These are phyloP conservation scores for Eumaeus atala DNA, from an alignment of 1,140 invertebrate species.

Conservation along the genomic window DNA sequence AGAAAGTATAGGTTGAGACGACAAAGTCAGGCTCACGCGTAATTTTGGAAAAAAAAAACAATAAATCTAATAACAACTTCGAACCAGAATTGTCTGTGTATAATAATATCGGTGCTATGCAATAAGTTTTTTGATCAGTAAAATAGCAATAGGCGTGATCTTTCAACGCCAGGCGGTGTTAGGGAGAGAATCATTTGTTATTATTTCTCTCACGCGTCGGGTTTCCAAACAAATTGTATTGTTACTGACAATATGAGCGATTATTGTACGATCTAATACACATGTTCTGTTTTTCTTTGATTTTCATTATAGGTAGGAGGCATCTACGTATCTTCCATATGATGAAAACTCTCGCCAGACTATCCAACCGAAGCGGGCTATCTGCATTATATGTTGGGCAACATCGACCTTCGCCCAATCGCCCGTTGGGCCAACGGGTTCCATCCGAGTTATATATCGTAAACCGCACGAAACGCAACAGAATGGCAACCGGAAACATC, in stretches of 20 bases:
- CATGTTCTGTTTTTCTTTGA: slow-evolving; percentile 32
- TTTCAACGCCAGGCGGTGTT: slow-evolving; percentile 71
- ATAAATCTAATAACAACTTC: no score
- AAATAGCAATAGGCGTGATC: slow-evolving; percentile 70
- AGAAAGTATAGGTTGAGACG: no score
- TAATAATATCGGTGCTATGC: slow-evolving; percentile 10
- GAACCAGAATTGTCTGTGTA: no score
- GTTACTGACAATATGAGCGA: slow-evolving; percentile 72
- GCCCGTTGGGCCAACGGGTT: not conserved
- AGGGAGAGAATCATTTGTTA: slow-evolving; percentile 72
- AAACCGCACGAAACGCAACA: not conserved
- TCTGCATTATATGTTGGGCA: no score
- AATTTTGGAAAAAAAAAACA: no score
- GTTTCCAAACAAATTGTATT: slow-evolving; percentile 71
- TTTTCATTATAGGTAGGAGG: slow-evolving; percentile 7
- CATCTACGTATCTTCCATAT: no score
- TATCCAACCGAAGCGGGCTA: no score
- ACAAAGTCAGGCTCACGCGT: no score
- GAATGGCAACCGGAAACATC: no score
- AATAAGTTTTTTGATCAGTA: slow-evolving; percentile 59
- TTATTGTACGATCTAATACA: slow-evolving; percentile 67
- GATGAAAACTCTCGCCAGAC: no score
- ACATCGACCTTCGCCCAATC: no score
- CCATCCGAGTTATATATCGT: not conserved
- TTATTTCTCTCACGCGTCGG: slow-evolving; percentile 70